Evolutionary conservation across 2,113 vertebrate genomes (phyloP).

Genomic region (Halcyon malimbica): DNA sequence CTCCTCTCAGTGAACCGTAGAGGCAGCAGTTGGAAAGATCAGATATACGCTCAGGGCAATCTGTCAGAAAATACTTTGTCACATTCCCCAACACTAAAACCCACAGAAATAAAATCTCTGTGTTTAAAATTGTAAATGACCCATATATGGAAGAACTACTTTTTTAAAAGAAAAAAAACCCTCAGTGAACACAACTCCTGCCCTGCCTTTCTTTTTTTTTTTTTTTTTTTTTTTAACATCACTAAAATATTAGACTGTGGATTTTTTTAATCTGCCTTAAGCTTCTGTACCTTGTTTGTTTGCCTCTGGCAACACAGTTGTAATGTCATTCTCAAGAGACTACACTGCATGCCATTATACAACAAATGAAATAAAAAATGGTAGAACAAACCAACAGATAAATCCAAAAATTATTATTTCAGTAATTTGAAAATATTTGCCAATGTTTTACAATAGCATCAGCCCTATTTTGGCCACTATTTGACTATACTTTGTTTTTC

Average conservation of each 20-base stretch:
- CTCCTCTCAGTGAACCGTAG: slow-evolving; percentile 16
- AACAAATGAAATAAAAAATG: not conserved
- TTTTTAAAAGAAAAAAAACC: not conserved
- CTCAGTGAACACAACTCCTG: accelerated
- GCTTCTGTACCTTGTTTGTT: slow-evolving; percentile 7
- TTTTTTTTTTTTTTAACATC: not conserved
- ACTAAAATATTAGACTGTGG: not conserved
- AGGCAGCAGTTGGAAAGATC: slow-evolving; percentile 49
- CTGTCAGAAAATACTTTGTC: slow-evolving; percentile 50
- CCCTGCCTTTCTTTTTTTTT: not conserved
- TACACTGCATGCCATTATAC: not conserved
- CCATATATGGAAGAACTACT: not conserved
- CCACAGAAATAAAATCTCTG: not conserved
- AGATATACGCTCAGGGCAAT: slow-evolving; percentile 3
- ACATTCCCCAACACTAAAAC: slow-evolving; percentile 7
- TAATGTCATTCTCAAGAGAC: not conserved
- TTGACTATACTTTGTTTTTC: not conserved
- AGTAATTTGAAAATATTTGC: not conserved
- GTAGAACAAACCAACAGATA: not conserved
- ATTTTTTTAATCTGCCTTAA: not conserved
- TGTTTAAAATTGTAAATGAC: not conserved
- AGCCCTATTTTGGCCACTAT: not conserved
- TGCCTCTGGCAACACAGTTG: not conserved
- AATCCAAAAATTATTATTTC: not conserved
- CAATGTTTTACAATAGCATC: not conserved